A percentile compares a stretch with the other conserved stretches of the same genome.
These are phyloP conservation scores for Magallana nippona DNA, from an alignment of 2,888 invertebrate species.

Conservation along the genomic window DNA sequence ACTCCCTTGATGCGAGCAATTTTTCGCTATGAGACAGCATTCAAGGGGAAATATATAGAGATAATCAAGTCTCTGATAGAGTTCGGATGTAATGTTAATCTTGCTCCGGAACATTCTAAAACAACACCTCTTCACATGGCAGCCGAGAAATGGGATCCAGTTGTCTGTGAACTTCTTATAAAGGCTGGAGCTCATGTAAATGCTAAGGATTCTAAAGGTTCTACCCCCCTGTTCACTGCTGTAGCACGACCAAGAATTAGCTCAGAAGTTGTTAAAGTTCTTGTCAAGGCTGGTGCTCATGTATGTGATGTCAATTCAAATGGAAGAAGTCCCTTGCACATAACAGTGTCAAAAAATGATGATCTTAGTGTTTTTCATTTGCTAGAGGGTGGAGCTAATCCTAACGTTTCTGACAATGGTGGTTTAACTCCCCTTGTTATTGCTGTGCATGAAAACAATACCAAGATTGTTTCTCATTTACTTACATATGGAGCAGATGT, in stretches of 20 bases:
- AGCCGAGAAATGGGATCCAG: constrained; percentile 66
- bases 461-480: constrained; percentile 65
- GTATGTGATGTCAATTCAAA: constrained; percentile 63
- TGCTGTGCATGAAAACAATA: constrained; percentile 72
- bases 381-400: constrained; percentile 67
- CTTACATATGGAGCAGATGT: constrained; percentile 65
- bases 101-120: constrained; percentile 58
- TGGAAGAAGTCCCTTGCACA: constrained; percentile 69
- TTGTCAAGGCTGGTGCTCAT: constrained; percentile 71
- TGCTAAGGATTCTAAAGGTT: constrained; percentile 59
- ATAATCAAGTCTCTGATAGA: constrained; percentile 62
- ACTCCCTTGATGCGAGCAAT: constrained; percentile 70
- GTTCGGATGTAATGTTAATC: constrained; percentile 68
- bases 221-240: constrained; percentile 65
- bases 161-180: constrained; percentile 64
- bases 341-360: constrained; percentile 71
- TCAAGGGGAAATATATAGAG: constrained; percentile 62
- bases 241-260: constrained; percentile 62
- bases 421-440: constrained; percentile 73
- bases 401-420: constrained; percentile 65
- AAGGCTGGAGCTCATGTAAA: constrained; percentile 69
- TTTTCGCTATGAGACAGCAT: constrained; percentile 63
- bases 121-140: constrained; percentile 74
- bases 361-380: constrained; percentile 66
- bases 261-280: constrained; percentile 61